phyloP scores from a whole-genome alignment of 2,113 vertebrate genomes.

The Xiphorhynchus elegans region DNA sequence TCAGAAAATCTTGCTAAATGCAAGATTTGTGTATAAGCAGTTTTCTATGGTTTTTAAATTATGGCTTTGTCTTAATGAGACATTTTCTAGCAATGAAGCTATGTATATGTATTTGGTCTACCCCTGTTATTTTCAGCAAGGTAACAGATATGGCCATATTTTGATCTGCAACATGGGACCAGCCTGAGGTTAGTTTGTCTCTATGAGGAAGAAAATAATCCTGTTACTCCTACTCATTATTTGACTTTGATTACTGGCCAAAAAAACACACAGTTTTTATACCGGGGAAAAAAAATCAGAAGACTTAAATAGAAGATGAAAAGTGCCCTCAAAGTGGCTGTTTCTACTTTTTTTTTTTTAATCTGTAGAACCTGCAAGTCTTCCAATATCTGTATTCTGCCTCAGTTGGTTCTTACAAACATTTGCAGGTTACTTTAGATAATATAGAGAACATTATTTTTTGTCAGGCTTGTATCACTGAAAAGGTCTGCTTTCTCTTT shows the following conservation, averaged over 20 bases:
- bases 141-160: background rate
- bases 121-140: background rate
- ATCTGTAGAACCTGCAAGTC: background rate
- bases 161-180: background rate
- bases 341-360: background rate
- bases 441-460: background rate
- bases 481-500: background rate
- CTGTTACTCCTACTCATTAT: background rate
- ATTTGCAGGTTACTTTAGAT: background rate
- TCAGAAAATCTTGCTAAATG: background rate
- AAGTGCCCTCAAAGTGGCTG: background rate
- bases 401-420: background rate
- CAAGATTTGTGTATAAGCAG: background rate
- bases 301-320: background rate
- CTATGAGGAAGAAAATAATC: background rate
- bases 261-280: background rate
- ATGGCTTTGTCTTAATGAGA: background rate
- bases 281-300: background rate
- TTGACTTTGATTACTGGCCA: background rate
- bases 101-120: background rate
- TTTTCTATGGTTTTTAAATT: background rate
- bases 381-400: background rate
- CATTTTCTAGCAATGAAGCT: background rate
- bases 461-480: background rate
- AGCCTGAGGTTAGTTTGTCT: background rate